These are phyloP conservation scores for Argopecten irradians DNA, from an alignment of 1,140 invertebrate genomes.

Conservation along the genomic window DNA sequence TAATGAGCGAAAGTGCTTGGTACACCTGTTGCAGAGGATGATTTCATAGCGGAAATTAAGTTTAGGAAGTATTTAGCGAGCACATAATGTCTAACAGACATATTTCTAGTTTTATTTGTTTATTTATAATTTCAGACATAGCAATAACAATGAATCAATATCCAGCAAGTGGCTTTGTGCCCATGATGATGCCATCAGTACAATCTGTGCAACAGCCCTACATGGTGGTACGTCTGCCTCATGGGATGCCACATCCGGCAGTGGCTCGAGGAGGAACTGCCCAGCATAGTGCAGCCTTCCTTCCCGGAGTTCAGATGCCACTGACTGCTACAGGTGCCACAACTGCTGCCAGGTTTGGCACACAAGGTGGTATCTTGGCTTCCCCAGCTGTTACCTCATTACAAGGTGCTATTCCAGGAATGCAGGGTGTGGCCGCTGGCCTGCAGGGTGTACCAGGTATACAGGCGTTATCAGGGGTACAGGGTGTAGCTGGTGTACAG, in stretches of 20 bases:
- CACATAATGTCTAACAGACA: too few species aligned
- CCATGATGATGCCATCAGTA: conserved; percentile 69
- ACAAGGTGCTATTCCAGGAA: background rate
- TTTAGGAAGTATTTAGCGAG: too few species aligned
- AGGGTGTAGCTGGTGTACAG: conserved; percentile 10
- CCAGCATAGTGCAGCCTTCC: conserved; percentile 6
- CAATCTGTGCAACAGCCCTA: conserved; percentile 58
- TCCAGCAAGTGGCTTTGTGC: conserved; percentile 65
- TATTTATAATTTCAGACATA: background rate
- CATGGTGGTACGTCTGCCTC: conserved; percentile 66
- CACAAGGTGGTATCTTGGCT: conserved; percentile 41
- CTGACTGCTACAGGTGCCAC: background rate
- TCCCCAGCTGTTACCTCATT: conserved; percentile 44
- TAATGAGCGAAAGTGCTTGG: too few species aligned
- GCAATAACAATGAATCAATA: conserved; percentile 47
- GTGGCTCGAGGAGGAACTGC: conserved; percentile 41
- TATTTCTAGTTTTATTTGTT: too few species aligned
- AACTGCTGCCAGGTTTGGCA: conserved; percentile 34
- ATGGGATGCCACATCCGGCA: conserved; percentile 47
- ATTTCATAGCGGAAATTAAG: too few species aligned
- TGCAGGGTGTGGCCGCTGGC: conserved; percentile 32
- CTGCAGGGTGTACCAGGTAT: conserved; percentile 22
- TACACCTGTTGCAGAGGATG: too few species aligned
- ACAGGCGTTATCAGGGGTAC: conserved; percentile 31
- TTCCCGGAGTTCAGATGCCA: conserved; percentile 43